phyloP scores from a whole-genome alignment of 2,797 vertebrate species.

The Lycodopsis pacificus region DNA sequence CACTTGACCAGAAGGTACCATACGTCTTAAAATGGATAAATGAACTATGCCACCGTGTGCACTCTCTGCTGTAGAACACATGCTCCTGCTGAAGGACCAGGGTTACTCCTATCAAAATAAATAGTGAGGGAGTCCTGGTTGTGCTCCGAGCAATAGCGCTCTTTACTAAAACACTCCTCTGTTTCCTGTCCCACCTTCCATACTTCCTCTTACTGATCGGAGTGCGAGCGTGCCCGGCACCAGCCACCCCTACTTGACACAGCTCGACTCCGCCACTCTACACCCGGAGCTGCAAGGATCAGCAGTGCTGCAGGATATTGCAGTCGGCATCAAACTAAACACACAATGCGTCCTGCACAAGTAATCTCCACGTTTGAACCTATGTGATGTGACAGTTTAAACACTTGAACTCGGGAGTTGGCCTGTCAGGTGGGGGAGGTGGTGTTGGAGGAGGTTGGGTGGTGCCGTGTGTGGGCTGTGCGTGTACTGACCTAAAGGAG shows the following conservation, averaged over 20 bases:
- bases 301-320: slow-evolving; percentile 77
- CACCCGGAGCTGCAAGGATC: slow-evolving; percentile 53
- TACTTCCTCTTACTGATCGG: slow-evolving; percentile 32
- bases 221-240: slow-evolving; percentile 34
- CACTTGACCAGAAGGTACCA: slow-evolving; percentile 9
- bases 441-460: slow-evolving; percentile 48
- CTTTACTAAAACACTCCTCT: slow-evolving; percentile 33
- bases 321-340: slow-evolving; percentile 76
- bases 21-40: not conserved
- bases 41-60: slow-evolving; percentile 11
- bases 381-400: slow-evolving; percentile 80
- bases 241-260: slow-evolving; percentile 61
- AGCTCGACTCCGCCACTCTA: slow-evolving; percentile 21
- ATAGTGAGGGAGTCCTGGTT: slow-evolving; percentile 34
- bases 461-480: slow-evolving; percentile 29
- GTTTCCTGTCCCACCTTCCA: slow-evolving; percentile 59
- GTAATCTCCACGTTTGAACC: slow-evolving; percentile 61
- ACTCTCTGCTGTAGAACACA: slow-evolving; percentile 6
- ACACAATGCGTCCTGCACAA: slow-evolving; percentile 63
- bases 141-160: slow-evolving; percentile 36
- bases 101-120: slow-evolving; percentile 54
- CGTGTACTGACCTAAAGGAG: slow-evolving; percentile 58
- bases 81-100: slow-evolving; percentile 20
- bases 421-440: slow-evolving; percentile 28
- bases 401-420: slow-evolving; percentile 71